Evolutionary conservation across 2,113 vertebrate species (phyloP), one percentile per base, ranked within the genome.

Genomic region (Oncorhynchus kisutch): DNA sequence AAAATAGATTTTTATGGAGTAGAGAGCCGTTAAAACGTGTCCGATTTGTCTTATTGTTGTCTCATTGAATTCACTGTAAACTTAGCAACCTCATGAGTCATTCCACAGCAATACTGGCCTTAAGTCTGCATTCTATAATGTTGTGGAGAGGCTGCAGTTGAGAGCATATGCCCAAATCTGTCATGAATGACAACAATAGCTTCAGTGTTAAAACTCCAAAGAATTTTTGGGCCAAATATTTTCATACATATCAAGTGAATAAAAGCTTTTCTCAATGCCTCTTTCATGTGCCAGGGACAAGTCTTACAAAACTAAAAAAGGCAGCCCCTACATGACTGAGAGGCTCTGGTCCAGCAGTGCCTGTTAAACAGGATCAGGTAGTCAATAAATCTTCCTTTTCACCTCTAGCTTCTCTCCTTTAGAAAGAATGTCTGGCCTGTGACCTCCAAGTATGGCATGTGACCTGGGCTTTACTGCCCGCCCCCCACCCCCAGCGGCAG

Each of bases 381-480:
- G 85, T 87, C 87, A 81, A 65, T 2, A 27, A 22, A 12, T 92
- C 85, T 92, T 91, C 90, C 89, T 90, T 91, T 91, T 93, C 92
- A 92, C 84, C 80, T 89, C 64, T 51, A 65, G 60, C 24, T 45
- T 72, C 89, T 85, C 88, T 92, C 90, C 94, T 90, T 88, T 83
- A 82, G 84, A 90, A 71, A 89, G 90, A n/a, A 27, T 90, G 93
- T 93, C 82, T 88, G 92, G 89, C 91, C 89, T 86, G 91, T 94
- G 94, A 95, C 96, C 95, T 93, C 91, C 89, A 88, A 86, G 94
- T 88, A 0, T 93, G 94, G 90, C 86, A 86, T 86, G 81, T 91
- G 93, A 96, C 94, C 95, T 73, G 84, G 87, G 91, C 91, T 94
- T 95, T 94, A 93, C 94, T 94, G 81, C 82, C 81, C 39, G 0